A percentile compares a stretch with the other conserved stretches of the same genome.
Conservation (phyloP, 2,113 vertebrate genomes). For the Pygoscelis adeliae region DNA sequence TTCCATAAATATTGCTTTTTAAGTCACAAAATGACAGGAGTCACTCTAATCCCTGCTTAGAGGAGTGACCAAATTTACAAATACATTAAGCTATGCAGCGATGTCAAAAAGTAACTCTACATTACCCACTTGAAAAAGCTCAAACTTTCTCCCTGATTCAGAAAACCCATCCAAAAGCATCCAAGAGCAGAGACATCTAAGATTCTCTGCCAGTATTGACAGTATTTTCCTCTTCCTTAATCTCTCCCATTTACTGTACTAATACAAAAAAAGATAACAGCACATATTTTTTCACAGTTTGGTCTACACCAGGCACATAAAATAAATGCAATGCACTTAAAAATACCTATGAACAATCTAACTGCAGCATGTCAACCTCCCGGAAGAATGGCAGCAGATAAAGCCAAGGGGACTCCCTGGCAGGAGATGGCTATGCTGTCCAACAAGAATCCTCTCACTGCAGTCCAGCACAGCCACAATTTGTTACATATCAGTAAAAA, state of each 20-base stretch:
- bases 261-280: neutral
- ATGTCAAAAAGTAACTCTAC: neutral
- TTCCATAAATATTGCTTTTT: neutral
- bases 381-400: neutral
- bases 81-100: neutral
- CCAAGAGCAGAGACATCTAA: neutral
- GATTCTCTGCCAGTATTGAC: neutral
- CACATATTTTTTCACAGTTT: neutral
- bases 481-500: constrained; percentile 10
- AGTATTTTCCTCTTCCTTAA: neutral
- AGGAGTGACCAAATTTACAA: neutral
- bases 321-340: neutral
- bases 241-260: neutral
- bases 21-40: neutral
- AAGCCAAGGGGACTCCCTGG: neutral
- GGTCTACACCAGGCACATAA: neutral
- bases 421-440: neutral
- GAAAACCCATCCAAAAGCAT: neutral
- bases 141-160: neutral
- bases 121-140: neutral
- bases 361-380: neutral
- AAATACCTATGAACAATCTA: neutral
- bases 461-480: neutral
- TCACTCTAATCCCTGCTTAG: neutral
- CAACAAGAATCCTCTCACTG: neutral